phyloP scores from a whole-genome alignment of 2,888 invertebrate genomes.

The Psylliodes chrysocephalus region DNA sequence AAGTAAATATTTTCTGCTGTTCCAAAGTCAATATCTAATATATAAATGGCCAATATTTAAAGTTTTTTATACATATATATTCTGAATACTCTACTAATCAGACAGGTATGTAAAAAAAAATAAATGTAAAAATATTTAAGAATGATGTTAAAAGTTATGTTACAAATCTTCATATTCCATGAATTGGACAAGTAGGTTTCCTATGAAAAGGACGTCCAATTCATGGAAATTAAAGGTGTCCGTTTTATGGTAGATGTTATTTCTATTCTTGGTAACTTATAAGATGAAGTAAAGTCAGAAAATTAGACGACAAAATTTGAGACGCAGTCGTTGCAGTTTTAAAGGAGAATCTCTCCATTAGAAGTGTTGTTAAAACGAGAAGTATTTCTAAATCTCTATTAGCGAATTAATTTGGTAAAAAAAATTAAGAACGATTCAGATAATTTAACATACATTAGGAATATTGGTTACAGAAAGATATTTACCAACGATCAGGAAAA shows the following conservation, averaged over 20 bases:
- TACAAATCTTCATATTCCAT: too few relatives aligned
- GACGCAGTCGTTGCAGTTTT: slow-evolving; percentile 33
- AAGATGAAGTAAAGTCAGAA: slow-evolving; percentile 26
- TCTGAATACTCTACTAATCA: not conserved
- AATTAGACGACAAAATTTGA: slow-evolving; percentile 33
- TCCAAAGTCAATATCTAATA: too few relatives aligned
- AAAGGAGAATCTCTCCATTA: slow-evolving; percentile 36
- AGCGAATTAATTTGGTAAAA: slow-evolving; percentile 29
- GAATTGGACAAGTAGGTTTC: too few relatives aligned
- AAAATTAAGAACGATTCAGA: slow-evolving; percentile 18
- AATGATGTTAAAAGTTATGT: too few relatives aligned
- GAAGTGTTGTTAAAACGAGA: slow-evolving; percentile 35
- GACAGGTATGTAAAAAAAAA: not conserved
- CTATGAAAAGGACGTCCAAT: too few relatives aligned
- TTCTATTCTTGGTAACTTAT: not conserved
- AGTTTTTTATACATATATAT: too few relatives aligned
- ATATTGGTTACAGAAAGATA: slow-evolving; percentile 17
- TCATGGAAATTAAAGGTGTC: too few relatives aligned
- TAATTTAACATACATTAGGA: slow-evolving; percentile 1
- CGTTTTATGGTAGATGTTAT: too few relatives aligned
- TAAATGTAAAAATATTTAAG: not conserved
- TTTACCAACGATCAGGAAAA: slow-evolving; percentile 7
- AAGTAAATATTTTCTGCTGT: too few relatives aligned
- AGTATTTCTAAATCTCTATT: slow-evolving; percentile 37
- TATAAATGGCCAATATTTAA: too few relatives aligned